These are phyloP conservation scores for Podarcis raffonei DNA, from an alignment of 2,113 vertebrate genomes.

Conservation along the genomic window DNA sequence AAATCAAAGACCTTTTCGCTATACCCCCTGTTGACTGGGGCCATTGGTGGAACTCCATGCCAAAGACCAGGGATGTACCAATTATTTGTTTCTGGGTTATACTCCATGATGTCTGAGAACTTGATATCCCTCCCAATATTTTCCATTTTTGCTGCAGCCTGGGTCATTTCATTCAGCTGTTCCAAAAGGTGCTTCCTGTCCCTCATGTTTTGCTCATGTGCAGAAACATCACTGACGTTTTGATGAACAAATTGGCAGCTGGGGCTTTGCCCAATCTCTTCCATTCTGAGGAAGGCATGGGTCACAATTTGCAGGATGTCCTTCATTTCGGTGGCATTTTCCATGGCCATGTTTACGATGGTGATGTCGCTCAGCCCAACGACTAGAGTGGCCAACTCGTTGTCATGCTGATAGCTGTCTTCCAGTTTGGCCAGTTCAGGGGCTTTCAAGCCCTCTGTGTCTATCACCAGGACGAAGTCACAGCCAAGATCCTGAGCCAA, in stretches of 20 bases:
- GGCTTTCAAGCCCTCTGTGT: conserved; percentile 71
- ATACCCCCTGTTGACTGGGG: conserved; percentile 65
- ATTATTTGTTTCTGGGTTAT: conserved; percentile 26
- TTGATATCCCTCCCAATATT: background rate
- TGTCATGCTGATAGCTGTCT: conserved; percentile 75
- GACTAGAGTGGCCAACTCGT: conserved; percentile 75
- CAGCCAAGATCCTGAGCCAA: conserved; percentile 75
- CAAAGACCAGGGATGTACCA: conserved; percentile 70
- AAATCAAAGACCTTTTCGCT: conserved; percentile 68
- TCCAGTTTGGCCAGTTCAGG: conserved; percentile 45
- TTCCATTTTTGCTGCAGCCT: conserved; percentile 62
- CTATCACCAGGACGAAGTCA: conserved; percentile 81
- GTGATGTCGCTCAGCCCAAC: conserved; percentile 75
- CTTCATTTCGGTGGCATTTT: conserved; percentile 73
- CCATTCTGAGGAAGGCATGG: conserved; percentile 72
- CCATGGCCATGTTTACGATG: conserved; percentile 72
- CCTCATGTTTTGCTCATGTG: conserved; percentile 70
- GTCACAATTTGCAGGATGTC: conserved; percentile 66
- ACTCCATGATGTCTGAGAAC: background rate
- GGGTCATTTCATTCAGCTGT: conserved; percentile 71
- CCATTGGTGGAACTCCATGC: conserved; percentile 70
- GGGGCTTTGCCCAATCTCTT: conserved; percentile 68
- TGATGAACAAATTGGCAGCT: conserved; percentile 76
- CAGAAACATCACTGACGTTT: conserved; percentile 75
- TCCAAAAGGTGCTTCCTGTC: conserved; percentile 72